Evolutionary conservation across 2,888 invertebrate species (phyloP).

Genomic region (Acanthopleura granulata): DNA sequence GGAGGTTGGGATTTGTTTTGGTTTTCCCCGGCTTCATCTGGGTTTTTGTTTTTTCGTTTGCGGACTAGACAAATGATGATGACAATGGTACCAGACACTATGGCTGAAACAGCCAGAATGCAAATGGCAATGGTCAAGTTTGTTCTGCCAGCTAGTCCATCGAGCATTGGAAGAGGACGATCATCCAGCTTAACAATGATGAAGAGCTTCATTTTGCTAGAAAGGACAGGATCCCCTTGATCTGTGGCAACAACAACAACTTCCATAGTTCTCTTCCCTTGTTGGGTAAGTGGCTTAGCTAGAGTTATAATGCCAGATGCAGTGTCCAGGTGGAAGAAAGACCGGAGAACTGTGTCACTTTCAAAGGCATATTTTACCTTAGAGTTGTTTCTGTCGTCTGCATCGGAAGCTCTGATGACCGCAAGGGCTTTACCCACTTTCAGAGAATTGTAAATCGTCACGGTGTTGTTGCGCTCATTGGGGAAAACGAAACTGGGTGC

Average conservation of each 20-base stretch:
- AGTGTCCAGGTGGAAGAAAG: not conserved
- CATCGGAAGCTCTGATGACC: not conserved
- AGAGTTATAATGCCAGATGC: not conserved
- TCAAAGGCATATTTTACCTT: not conserved
- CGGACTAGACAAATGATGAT: slow-evolving; percentile 7
- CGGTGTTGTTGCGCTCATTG: slow-evolving; percentile 12
- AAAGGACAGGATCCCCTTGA: not conserved
- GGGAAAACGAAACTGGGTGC: not conserved
- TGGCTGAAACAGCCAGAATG: slow-evolving; percentile 12
- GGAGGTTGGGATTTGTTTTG: not conserved
- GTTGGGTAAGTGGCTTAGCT: not conserved
- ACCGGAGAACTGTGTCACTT: no score
- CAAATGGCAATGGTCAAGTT: slow-evolving; percentile 16
- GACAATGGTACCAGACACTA: not conserved
- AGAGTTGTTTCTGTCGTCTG: not conserved
- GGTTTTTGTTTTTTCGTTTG: not conserved
- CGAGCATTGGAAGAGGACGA: not conserved
- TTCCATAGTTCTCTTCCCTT: not conserved
- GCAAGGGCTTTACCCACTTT: not conserved
- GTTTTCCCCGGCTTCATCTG: not conserved
- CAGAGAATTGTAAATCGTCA: not conserved
- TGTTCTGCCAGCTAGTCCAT: slow-evolving; percentile 10
- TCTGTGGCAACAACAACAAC: not conserved
- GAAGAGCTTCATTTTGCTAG: not conserved
- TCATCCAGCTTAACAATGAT: not conserved